Evolutionary conservation across 2,113 vertebrate species (phyloP), one percentile per base, ranked within the genome.

Genomic region (Tychaedon coryphoeus): DNA sequence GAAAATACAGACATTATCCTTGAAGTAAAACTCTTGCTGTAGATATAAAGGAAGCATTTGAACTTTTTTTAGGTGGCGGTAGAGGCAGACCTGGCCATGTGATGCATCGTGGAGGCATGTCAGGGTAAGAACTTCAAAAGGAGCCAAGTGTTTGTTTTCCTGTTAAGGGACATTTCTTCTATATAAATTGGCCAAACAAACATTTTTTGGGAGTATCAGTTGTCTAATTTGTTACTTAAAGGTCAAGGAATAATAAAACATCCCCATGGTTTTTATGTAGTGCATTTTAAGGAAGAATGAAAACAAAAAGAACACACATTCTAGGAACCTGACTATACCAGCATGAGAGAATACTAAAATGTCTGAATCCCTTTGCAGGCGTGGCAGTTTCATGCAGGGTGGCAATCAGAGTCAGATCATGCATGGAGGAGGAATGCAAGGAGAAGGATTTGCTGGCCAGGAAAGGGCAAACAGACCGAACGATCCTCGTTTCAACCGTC

Each of bases 391-490:
- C 94, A 98, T 99, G 93, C 98, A 98, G n/a, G 97, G 98, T 1
- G 98, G 98, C 58, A 98, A 98, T 9, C 98, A 99, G 97, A 98
- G 98, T 82, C 99, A 99, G 70, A 98, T 99, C 93, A 98, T 99
- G 96, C 99, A 98, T 1, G 92, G 98, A 9, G 98, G 98, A 25
- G 97, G 97, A 25, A 97, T 99, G 95, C 98, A 99, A 89, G 98
- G 98, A 4, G 99, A 99, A 91, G 98, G 98, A 22, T 99, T 99
- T 57, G 98, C 98, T 5, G 98, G 98, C 16, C 99, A 98, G 91
- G 98, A 97, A 61, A 95, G 98, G 64, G 97, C 97, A 36, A 96
- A 91, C 93, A 90, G 98, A 70, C 97, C 97, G n/a, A 98, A 87
- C 0, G 98, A 98, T 7, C 96, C 97, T 66, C 98, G 98, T 64